These are phyloP conservation scores for Bettongia penicillata DNA, from an alignment of 2,113 vertebrate species.

Conservation along the genomic window DNA sequence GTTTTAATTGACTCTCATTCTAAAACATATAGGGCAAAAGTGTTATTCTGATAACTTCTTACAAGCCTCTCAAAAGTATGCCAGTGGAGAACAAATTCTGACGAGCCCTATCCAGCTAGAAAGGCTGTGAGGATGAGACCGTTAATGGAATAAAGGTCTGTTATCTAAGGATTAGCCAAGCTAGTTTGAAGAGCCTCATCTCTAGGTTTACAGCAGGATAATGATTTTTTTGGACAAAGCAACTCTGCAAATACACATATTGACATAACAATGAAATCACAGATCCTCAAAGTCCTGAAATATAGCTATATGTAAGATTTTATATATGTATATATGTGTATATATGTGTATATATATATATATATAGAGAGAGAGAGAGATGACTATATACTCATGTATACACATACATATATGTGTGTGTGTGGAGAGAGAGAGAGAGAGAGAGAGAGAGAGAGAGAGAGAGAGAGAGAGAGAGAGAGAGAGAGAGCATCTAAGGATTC, in stretches of 20 bases:
- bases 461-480: no score
- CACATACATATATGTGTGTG: no score
- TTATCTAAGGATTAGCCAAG: not conserved
- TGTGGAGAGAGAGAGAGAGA: not conserved
- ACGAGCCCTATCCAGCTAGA: not conserved
- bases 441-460: no score
- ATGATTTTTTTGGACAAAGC: not conserved
- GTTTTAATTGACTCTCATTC: not conserved
- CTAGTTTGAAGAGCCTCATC: not conserved
- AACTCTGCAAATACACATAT: not conserved
- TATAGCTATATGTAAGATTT: not conserved
- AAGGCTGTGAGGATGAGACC: not conserved
- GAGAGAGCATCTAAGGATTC: not conserved
- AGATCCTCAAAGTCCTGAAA: not conserved
- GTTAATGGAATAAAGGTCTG: not conserved
- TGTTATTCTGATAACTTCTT: not conserved
- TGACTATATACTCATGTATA: not conserved
- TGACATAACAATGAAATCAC: not conserved
- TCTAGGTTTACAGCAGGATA: not conserved
- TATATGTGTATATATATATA: not conserved
- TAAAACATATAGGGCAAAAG: not conserved
- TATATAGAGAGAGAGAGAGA: not conserved
- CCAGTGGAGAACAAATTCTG: not conserved
- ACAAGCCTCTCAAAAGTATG: not conserved
- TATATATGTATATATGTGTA: not conserved